Conservation (phyloP, 1,140 invertebrate species). For the Euborellia annulipes region DNA sequence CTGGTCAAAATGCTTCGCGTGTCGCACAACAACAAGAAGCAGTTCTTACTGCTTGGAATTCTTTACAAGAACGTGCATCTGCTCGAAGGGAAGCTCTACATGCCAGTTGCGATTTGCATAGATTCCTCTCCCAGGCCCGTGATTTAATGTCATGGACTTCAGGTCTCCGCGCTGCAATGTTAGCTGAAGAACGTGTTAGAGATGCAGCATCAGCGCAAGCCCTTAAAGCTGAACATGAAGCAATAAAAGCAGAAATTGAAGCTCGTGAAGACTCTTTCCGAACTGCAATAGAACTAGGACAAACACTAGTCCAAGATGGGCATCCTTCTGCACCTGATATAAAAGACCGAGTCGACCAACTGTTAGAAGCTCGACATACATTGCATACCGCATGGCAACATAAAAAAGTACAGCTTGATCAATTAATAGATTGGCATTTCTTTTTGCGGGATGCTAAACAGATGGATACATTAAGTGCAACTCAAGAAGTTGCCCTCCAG, state of each 20-base stretch:
- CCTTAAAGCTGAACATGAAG: conserved; percentile 77
- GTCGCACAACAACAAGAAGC: conserved; percentile 70
- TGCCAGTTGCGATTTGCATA: conserved; percentile 76
- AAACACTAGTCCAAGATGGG: conserved; percentile 67
- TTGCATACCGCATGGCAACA: conserved; percentile 75
- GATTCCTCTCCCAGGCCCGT: conserved; percentile 68
- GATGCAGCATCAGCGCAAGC: conserved; percentile 77
- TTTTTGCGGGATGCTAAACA: conserved; percentile 91
- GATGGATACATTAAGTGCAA: conserved; percentile 71
- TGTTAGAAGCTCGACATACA: conserved; percentile 61
- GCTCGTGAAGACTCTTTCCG: conserved; percentile 77
- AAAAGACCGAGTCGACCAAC: conserved; percentile 55
- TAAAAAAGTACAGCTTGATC: conserved; percentile 80
- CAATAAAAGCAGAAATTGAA: conserved; percentile 87
- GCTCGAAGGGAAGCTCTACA: conserved; percentile 63
- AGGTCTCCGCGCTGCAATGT: conserved; percentile 61
- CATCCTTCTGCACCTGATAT: conserved; percentile 52
- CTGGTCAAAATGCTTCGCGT: conserved; percentile 79
- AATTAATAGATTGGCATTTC: conserved; percentile 86
- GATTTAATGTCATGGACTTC: conserved; percentile 82
- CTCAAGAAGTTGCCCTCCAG: conserved; percentile 47
- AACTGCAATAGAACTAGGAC: conserved; percentile 42
- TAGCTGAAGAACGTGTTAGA: conserved; percentile 63
- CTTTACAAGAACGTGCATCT: conserved; percentile 65
- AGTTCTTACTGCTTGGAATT: conserved; percentile 75